Percentiles rank a stretch among this genome's conserved stretches.
Evolutionary conservation across 2,797 vertebrate species (phyloP).

Genomic region (Sternotherus odoratus): DNA sequence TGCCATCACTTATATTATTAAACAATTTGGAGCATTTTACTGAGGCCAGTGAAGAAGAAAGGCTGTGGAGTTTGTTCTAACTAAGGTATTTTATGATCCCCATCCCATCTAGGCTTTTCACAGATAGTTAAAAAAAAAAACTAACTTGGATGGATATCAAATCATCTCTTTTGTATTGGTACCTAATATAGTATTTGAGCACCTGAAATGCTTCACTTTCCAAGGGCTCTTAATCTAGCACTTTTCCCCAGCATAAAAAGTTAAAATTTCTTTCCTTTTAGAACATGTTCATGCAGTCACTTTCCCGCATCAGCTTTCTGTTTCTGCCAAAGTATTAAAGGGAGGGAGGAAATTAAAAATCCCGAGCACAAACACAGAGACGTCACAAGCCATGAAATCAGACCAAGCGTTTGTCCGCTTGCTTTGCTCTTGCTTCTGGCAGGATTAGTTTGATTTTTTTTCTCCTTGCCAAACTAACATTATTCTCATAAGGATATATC

Average conservation of each 20-base stretch:
- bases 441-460: not conserved
- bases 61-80: not conserved
- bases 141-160: not conserved
- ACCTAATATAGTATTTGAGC: not conserved
- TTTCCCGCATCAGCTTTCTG: not conserved
- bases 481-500: not conserved
- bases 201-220: not conserved
- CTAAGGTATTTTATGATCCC: not conserved
- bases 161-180: not conserved
- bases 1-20: not conserved
- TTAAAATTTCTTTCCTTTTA: slow-evolving; percentile 35
- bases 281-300: not conserved
- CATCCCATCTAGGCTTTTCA: not conserved
- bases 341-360: not conserved
- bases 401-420: not conserved
- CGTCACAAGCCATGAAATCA: not conserved
- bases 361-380: not conserved
- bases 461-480: not conserved
- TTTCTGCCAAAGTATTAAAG: not conserved
- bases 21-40: not conserved
- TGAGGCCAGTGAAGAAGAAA: not conserved
- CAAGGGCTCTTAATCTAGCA: not conserved
- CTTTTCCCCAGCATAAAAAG: slow-evolving; percentile 32
- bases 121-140: no score
- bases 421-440: not conserved